Evolutionary conservation across 1,140 invertebrate genomes (phyloP).

Genomic region (Bombus sibiricus): DNA sequence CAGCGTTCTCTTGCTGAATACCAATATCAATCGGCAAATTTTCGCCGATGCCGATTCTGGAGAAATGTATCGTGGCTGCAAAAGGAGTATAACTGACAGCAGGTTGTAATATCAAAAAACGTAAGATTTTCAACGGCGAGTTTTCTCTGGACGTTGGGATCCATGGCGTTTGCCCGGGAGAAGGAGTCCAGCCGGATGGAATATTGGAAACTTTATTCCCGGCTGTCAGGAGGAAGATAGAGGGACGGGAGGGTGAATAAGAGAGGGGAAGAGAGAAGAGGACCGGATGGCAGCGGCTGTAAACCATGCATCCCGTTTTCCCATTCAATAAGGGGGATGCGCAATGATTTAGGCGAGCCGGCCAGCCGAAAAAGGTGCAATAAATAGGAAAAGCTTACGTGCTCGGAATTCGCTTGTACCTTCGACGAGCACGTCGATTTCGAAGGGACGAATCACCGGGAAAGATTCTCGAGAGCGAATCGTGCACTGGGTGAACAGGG

Average conservation of each 20-base stretch:
- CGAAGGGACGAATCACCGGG: constrained; percentile 59
- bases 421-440: constrained; percentile 55
- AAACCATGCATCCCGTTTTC: constrained; percentile 72
- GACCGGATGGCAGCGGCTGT: constrained; percentile 67
- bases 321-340: constrained; percentile 76
- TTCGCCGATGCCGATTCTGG: too few species aligned
- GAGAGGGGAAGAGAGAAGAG: background rate
- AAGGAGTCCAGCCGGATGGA: constrained; percentile 47
- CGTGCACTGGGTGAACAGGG: background rate
- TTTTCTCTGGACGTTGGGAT: constrained; percentile 11
- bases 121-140: constrained; percentile 24
- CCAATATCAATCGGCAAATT: too few species aligned
- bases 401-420: constrained; percentile 71
- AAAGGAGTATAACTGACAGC: background rate
- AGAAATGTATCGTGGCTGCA: too few species aligned
- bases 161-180: background rate
- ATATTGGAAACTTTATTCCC: constrained; percentile 72
- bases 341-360: constrained; percentile 77
- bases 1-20: too few species aligned
- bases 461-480: background rate
- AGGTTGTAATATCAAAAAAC: constrained; percentile 12
- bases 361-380: constrained; percentile 73
- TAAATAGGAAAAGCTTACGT: constrained; percentile 76
- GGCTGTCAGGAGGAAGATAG: constrained; percentile 42
- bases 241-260: background rate